These are phyloP conservation scores for Electrona antarctica DNA, from an alignment of 2,113 vertebrate species.

Conservation along the genomic window DNA sequence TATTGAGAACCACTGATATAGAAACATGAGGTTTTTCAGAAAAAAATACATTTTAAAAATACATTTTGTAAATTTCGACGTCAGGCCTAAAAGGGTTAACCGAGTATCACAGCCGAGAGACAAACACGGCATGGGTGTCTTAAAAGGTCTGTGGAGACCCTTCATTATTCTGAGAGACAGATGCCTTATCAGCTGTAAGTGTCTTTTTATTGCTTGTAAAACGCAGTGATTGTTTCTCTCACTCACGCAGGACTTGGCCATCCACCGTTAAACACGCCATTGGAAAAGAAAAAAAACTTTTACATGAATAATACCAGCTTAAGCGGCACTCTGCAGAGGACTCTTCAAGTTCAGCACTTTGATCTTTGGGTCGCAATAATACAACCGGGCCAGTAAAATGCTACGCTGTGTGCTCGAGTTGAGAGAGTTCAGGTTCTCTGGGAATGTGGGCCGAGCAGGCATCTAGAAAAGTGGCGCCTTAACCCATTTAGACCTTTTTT, in stretches of 20 bases:
- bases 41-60: too few species aligned
- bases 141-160: constrained; percentile 38
- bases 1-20: too few species aligned
- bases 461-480: constrained; percentile 22
- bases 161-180: constrained; percentile 64
- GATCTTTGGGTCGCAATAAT: constrained; percentile 73
- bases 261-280: constrained; percentile 52
- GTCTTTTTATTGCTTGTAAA: constrained; percentile 75
- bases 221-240: constrained; percentile 58
- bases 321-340: constrained; percentile 42
- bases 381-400: constrained; percentile 69
- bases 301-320: constrained; percentile 53
- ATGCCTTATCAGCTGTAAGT: constrained; percentile 68
- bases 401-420: constrained; percentile 48
- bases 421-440: constrained; percentile 59
- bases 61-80: too few species aligned
- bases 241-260: constrained; percentile 58
- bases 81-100: too few species aligned
- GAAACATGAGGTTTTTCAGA: too few species aligned
- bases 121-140: constrained; percentile 4
- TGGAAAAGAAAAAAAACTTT: constrained; percentile 40
- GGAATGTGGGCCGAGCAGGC: constrained; percentile 49
- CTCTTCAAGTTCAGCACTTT: constrained; percentile 73
- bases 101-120: constrained; percentile 30
- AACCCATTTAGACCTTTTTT: too few species aligned